phyloP scores from a whole-genome alignment of 2,888 invertebrate genomes.

The Pteria penguin region DNA sequence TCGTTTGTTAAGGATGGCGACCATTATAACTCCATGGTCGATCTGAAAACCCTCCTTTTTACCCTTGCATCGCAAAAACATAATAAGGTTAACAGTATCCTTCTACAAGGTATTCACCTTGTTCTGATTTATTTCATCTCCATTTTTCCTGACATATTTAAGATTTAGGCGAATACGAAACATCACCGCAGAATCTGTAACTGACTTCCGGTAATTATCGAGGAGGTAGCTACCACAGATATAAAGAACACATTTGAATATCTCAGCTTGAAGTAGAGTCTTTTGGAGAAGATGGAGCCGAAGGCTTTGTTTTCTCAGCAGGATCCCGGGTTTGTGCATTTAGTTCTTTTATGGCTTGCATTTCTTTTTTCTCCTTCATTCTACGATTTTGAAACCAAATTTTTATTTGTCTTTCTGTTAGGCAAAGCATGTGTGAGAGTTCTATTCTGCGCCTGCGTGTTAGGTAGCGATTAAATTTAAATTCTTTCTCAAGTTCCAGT shows the following conservation, averaged over 20 bases:
- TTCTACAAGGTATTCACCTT: too few species aligned
- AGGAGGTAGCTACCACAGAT: conserved; percentile 26
- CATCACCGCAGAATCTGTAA: not conserved
- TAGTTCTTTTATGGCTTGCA: conserved; percentile 97
- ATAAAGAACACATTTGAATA: not conserved
- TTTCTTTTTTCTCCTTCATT: conserved; percentile 99
- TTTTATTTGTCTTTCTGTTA: conserved; percentile 94
- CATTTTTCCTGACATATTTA: too few species aligned
- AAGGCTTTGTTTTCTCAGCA: conserved; percentile 48
- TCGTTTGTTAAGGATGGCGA: not conserved
- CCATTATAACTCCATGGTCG: not conserved
- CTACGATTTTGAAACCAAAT: conserved; percentile 92
- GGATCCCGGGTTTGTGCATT: conserved; percentile 84
- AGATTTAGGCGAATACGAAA: too few species aligned
- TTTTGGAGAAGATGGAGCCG: conserved; percentile 21
- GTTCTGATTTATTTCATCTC: too few species aligned
- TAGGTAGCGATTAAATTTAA: conserved; percentile 98
- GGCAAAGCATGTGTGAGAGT: conserved; percentile 97
- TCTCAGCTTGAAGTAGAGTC: conserved; percentile 18
- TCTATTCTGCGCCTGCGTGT: conserved; percentile 97
- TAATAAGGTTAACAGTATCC: too few species aligned
- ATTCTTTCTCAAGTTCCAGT: conserved; percentile 97
- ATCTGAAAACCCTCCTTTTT: too few species aligned
- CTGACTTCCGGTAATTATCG: not conserved
- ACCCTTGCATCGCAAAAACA: too few species aligned